phyloP scores from a whole-genome alignment of 1,140 invertebrate species.

The Drosophila setifemur region DNA sequence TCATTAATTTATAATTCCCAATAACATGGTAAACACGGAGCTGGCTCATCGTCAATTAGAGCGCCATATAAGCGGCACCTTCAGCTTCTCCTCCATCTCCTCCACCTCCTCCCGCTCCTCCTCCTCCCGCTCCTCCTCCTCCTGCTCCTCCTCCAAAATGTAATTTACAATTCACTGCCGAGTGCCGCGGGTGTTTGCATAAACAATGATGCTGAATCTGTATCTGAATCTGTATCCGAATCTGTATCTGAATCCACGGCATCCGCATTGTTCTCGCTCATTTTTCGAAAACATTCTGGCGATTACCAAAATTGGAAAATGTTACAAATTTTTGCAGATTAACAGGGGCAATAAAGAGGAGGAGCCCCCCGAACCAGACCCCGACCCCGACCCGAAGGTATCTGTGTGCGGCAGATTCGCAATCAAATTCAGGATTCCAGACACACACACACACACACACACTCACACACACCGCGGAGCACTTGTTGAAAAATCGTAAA shows the following conservation, averaged over 20 bases:
- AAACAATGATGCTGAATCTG: background rate
- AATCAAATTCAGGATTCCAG: slow-evolving; percentile 54
- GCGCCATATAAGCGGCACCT: no score
- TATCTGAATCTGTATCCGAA: background rate
- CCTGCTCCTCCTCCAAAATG: no score
- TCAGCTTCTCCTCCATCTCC: no score
- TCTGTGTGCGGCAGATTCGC: slow-evolving; percentile 18
- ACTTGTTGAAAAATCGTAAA: slow-evolving; percentile 63
- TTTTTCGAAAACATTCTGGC: slow-evolving; percentile 30
- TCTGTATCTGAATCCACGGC: background rate
- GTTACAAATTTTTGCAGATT: slow-evolving; percentile 47
- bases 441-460: background rate
- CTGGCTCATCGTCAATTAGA: slow-evolving; percentile 17
- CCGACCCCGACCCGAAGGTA: no score
- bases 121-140: no score
- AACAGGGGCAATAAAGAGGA: slow-evolving; percentile 40
- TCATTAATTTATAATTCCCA: slow-evolving; percentile 21
- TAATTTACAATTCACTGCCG: slow-evolving; percentile 18
- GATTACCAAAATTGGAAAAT: slow-evolving; percentile 47
- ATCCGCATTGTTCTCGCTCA: slow-evolving; percentile 11
- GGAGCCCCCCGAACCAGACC: background rate
- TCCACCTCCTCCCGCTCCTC: no score
- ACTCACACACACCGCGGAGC: slow-evolving; percentile 13
- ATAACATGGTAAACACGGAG: slow-evolving; percentile 10
- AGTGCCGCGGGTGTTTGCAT: background rate